Evolutionary conservation across 2,797 vertebrate genomes (phyloP).

Genomic region (Poecilia picta): DNA sequence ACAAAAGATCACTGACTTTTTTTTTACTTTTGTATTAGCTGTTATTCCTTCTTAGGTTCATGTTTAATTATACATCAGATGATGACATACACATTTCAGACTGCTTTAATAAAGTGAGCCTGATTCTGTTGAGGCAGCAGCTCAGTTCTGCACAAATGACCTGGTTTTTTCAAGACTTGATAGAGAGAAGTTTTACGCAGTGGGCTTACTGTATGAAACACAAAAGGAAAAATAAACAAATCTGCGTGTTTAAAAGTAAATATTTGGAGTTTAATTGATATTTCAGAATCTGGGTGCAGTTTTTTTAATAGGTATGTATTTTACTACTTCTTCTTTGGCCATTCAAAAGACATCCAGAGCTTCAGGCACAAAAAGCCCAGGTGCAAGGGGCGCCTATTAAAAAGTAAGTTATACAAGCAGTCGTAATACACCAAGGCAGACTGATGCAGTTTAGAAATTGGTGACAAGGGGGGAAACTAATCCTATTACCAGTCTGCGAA

Average conservation of each 20-base stretch:
- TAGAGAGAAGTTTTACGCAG: not conserved
- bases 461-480: constrained; percentile 54
- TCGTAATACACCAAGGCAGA: constrained; percentile 30
- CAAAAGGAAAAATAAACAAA: not conserved
- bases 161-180: not conserved
- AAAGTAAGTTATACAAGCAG: not conserved
- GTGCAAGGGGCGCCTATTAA: not conserved
- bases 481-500: constrained; percentile 52
- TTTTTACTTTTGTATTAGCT: not conserved
- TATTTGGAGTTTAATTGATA: not conserved
- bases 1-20: not conserved
- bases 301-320: not conserved
- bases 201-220: not conserved
- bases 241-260: not conserved
- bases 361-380: not conserved
- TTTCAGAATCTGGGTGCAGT: not conserved
- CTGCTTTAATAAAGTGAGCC: not conserved
- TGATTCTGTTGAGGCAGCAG: not conserved
- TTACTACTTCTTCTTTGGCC: not conserved
- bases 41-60: not conserved
- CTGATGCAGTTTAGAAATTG: constrained; percentile 30
- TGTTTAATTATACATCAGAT: not conserved
- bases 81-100: not conserved
- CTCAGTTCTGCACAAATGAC: not conserved
- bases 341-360: not conserved